phyloP scores from a whole-genome alignment of 1,140 invertebrate genomes.

The Tetramorium parvispinum region DNA sequence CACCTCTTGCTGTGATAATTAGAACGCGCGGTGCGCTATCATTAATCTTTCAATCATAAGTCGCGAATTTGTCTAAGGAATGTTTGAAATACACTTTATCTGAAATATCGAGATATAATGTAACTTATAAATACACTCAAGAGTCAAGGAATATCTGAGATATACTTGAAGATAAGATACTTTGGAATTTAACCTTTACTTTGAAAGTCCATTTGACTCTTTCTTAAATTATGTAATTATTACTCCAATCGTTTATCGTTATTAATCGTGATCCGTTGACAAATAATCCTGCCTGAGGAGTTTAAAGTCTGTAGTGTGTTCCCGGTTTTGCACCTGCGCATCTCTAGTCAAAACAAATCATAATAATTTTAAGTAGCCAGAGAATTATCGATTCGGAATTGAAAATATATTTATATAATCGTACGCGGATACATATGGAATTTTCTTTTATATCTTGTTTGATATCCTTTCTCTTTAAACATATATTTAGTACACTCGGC shows the following conservation, averaged over 20 bases:
- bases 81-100: not conserved
- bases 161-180: constrained; percentile 6
- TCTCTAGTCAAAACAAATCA: not conserved
- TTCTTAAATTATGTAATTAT: not conserved
- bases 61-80: not conserved
- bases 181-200: not conserved
- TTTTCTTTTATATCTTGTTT: not conserved
- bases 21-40: not conserved
- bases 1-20: not conserved
- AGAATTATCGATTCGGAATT: not conserved
- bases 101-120: not conserved
- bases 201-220: not conserved
- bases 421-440: not conserved
- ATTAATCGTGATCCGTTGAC: not conserved
- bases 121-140: not conserved
- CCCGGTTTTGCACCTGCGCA: not conserved
- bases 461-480: not conserved
- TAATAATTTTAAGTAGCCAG: not conserved
- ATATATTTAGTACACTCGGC: not conserved
- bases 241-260: not conserved
- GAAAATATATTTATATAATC: not conserved
- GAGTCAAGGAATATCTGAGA: not conserved
- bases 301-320: not conserved
- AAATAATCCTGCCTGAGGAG: not conserved
- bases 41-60: not conserved